A percentile compares a stretch with the other conserved stretches of the same genome.
phyloP scores from a whole-genome alignment of 2,797 vertebrate species.

The Notolepis coatsorum region DNA sequence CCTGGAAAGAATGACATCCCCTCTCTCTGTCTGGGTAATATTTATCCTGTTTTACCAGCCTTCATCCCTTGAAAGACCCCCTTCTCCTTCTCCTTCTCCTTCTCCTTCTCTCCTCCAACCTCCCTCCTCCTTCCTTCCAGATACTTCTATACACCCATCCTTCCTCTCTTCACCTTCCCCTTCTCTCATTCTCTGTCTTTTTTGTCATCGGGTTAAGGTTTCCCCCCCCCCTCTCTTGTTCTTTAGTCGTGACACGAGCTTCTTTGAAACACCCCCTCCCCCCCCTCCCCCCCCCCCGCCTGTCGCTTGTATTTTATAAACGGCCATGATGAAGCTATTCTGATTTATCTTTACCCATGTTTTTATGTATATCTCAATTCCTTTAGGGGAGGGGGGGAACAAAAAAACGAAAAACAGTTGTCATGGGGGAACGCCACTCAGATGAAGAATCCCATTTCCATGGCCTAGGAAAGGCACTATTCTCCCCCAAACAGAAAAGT shows the following conservation, averaged over 20 bases:
- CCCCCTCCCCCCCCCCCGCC: neutral
- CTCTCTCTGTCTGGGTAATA: conserved; percentile 48
- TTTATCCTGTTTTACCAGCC: conserved; percentile 35
- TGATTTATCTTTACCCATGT: too few species aligned
- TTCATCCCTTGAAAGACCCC: conserved; percentile 1
- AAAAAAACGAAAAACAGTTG: too few species aligned
- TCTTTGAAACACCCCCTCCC: neutral
- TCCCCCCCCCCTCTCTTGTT: neutral
- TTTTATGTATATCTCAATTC: too few species aligned
- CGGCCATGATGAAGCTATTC: neutral
- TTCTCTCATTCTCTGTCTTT: neutral
- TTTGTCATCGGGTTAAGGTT: neutral
- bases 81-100: conserved; percentile 1
- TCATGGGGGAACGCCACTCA: too few species aligned
- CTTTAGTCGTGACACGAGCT: neutral
- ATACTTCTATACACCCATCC: neutral
- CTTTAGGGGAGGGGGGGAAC: too few species aligned
- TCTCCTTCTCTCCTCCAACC: conserved; percentile 11
- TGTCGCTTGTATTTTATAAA: neutral
- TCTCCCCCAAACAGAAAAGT: too few species aligned
- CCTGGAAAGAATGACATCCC: conserved; percentile 64
- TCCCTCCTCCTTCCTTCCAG: conserved; percentile 2
- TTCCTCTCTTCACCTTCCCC: conserved; percentile 4
- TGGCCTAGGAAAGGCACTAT: too few species aligned
- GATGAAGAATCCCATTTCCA: too few species aligned